These are phyloP conservation scores for Protodeltote pygarga DNA, from an alignment of 2,888 invertebrate species.

Conservation along the genomic window DNA sequence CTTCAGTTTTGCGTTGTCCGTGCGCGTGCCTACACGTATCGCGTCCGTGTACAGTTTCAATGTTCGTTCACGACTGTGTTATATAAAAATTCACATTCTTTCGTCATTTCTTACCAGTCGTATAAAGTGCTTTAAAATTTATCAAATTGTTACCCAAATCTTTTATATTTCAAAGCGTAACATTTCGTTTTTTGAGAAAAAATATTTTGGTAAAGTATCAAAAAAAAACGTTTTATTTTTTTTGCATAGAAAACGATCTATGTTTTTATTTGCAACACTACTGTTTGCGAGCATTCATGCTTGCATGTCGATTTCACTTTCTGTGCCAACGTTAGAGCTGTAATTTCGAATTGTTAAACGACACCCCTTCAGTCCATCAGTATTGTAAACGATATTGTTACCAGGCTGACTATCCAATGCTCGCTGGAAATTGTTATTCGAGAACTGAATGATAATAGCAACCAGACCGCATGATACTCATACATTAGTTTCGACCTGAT, in stretches of 20 bases:
- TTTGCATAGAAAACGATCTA: constrained; percentile 48
- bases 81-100: constrained; percentile 64
- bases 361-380: constrained; percentile 38
- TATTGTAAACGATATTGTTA: constrained; percentile 42
- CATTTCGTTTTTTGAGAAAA: constrained; percentile 51
- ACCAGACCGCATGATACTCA: constrained; percentile 42
- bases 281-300: constrained; percentile 42
- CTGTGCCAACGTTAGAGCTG: constrained; percentile 55
- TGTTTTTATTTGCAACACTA: constrained; percentile 42
- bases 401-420: constrained; percentile 34
- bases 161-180: constrained; percentile 46
- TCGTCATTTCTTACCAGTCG: constrained; percentile 41
- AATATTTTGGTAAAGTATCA: constrained; percentile 56
- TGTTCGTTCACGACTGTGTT: constrained; percentile 62
- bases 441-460: constrained; percentile 44
- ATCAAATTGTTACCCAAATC: constrained; percentile 21
- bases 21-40: constrained; percentile 63
- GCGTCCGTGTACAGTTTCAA: constrained; percentile 39
- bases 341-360: constrained; percentile 45
- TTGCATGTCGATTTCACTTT: constrained; percentile 75
- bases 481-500: constrained; percentile 61
- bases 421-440: constrained; percentile 50
- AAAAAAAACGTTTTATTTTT: constrained; percentile 49
- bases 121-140: constrained; percentile 45
- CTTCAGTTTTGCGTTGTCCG: constrained; percentile 67